Evolutionary conservation across 35 echinoderm and acorn worm genomes (phyloP), one percentile per base, ranked within the genome.

Genomic region (Strongylocentrotus purpuratus): DNA sequence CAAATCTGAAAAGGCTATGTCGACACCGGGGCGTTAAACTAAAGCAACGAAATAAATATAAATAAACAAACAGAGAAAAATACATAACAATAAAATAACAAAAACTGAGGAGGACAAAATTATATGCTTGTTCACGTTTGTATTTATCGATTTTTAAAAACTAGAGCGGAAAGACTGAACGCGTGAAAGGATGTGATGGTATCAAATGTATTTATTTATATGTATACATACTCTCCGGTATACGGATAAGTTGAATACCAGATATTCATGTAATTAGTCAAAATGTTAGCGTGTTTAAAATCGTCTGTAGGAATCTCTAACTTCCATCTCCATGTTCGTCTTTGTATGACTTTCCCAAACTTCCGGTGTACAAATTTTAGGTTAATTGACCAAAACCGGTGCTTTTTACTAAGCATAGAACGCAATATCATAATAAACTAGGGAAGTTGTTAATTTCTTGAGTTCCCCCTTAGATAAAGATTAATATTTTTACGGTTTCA

Each of bases 401-500:
- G 6, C 33, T 4, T 33, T 59, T 7, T 31, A 25, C 87, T 18
- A 35, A 9, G 10, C 18, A 89, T 25, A 89, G 33, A 45, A 33
- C 32, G 5, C 65, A n/a, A n/a, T 18, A 15, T 89, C 87, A 89
- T 46, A 45, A 89, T 89, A 89, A 35, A 89, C 45, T 7, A 15
- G 87, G 87, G 87, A 89, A 89, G 87, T 89, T 89, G 87, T 89
- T 89, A 45, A 89, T 89, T 89, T 89, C 87, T 15, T 45, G 25
- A 10, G 18, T 46, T 45, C 87, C 33, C 17, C 33, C 65, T 22
- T 20, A 89, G 87, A 45, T 46, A 12, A 11, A 45, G 18, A 89
- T 89, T 86, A 89, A 14, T 31, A 89, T 78, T 78, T 78, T 78
- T n/a, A n/a, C 3, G 2, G 65, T 78, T 78, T 78, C 65, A 78